phyloP scores from a whole-genome alignment of 2,888 invertebrate species.

The Nectonema munidae region DNA sequence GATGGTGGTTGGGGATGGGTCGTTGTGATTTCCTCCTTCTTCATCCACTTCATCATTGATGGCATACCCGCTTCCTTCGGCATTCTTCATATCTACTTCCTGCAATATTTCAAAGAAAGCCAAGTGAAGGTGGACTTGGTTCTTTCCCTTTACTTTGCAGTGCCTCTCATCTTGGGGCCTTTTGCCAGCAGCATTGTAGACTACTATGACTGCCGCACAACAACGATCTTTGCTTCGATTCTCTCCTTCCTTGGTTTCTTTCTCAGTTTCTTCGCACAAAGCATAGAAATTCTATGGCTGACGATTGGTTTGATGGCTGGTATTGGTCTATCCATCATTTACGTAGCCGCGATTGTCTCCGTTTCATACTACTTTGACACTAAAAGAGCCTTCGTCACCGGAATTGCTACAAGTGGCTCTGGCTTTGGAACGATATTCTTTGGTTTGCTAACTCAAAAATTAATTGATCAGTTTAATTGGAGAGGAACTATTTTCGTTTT shows the following conservation, averaged over 20 bases:
- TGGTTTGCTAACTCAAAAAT: constrained; percentile 40
- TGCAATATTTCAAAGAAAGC: constrained; percentile 46
- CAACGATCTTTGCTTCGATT: constrained; percentile 42
- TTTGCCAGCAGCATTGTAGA: constrained; percentile 28
- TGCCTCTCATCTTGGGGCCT: constrained; percentile 52
- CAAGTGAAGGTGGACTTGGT: constrained; percentile 61
- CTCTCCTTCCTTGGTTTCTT: constrained; percentile 42
- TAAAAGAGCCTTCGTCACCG: constrained; percentile 15
- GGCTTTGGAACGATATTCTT: constrained; percentile 48
- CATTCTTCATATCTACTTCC: constrained; percentile 48
- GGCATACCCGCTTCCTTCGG: constrained; percentile 71
- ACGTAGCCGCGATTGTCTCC: constrained; percentile 15
- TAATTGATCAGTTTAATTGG: constrained; percentile 43
- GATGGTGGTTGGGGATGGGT: constrained; percentile 81
- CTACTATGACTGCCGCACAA: constrained; percentile 41
- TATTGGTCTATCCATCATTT: constrained; percentile 14
- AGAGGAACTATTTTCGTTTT: constrained; percentile 15
- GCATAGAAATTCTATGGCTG: constrained; percentile 41
- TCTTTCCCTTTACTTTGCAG: constrained; percentile 56
- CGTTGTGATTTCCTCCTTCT: constrained; percentile 50
- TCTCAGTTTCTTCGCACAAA: constrained; percentile 33
- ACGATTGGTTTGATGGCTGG: constrained; percentile 25
- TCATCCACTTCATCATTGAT: constrained; percentile 59
- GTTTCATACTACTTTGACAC: constrained; percentile 15
- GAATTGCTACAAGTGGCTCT: constrained; percentile 41